A percentile compares a stretch with the other conserved stretches of the same genome.
These are phyloP conservation scores for Euzophera pinguis DNA, from an alignment of 2,888 invertebrate genomes.

Conservation along the genomic window DNA sequence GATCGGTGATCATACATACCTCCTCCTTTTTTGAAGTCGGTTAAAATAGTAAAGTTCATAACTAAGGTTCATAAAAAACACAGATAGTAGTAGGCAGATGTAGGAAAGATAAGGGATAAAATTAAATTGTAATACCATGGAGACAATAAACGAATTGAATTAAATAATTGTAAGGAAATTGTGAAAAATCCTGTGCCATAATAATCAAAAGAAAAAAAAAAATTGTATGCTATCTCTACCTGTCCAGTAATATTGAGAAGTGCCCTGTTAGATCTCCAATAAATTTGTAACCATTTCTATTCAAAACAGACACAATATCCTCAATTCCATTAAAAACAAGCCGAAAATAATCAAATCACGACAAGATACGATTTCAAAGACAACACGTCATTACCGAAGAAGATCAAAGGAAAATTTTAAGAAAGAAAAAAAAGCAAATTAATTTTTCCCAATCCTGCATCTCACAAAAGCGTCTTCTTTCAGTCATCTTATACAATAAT, in stretches of 20 bases:
- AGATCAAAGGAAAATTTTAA: constrained; percentile 67
- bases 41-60: too few species aligned
- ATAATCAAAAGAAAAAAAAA: background rate
- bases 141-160: too few species aligned
- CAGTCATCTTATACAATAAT: constrained; percentile 63
- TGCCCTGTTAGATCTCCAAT: constrained; percentile 23
- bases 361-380: constrained; percentile 56
- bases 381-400: constrained; percentile 55
- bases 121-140: too few species aligned
- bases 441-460: constrained; percentile 64
- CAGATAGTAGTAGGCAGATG: too few species aligned
- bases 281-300: background rate
- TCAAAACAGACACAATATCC: constrained; percentile 1
- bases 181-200: too few species aligned
- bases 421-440: constrained; percentile 63
- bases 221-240: constrained; percentile 16
- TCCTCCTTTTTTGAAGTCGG: too few species aligned
- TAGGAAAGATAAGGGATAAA: too few species aligned
- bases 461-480: constrained; percentile 62
- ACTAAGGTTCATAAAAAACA: too few species aligned
- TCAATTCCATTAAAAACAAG: constrained; percentile 12
- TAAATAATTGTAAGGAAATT: background rate
- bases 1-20: too few species aligned
- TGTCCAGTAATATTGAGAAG: constrained; percentile 26
- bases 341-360: constrained; percentile 27